These are phyloP conservation scores for Zygaena filipendulae DNA, from an alignment of 2,888 invertebrate genomes.

Conservation along the genomic window DNA sequence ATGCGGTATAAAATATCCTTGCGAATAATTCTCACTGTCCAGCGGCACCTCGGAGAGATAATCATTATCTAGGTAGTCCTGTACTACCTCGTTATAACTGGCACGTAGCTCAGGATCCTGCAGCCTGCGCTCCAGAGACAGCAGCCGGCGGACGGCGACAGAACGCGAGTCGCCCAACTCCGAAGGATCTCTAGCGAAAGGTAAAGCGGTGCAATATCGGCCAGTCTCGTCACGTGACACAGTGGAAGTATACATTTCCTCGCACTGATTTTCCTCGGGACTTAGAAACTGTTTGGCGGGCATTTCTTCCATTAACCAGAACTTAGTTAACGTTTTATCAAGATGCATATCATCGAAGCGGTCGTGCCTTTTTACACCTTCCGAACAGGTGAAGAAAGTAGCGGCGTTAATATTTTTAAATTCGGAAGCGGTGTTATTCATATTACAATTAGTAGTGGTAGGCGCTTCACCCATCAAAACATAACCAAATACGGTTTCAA, in stretches of 20 bases:
- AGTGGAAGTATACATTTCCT: slow-evolving; percentile 2
- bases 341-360: slow-evolving; percentile 4
- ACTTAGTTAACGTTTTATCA: slow-evolving; percentile 4
- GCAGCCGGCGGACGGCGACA: slow-evolving; percentile 6
- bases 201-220: slow-evolving; percentile 5
- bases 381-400: neutral
- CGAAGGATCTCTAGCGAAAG: slow-evolving; percentile 5
- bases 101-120: slow-evolving; percentile 1
- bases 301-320: slow-evolving; percentile 5
- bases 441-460: neutral
- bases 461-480: slow-evolving; percentile 7
- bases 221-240: slow-evolving; percentile 4
- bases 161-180: slow-evolving; percentile 8
- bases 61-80: no score
- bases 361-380: neutral
- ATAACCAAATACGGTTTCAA: slow-evolving; percentile 10
- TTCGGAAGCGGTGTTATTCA: no score
- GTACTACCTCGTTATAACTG: slow-evolving; percentile 6
- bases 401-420: no score
- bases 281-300: slow-evolving; percentile 5
- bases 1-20: slow-evolving; percentile 11
- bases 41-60: no score
- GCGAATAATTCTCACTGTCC: no score
- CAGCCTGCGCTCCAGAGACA: slow-evolving; percentile 6
- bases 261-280: slow-evolving; percentile 8